phyloP scores from a whole-genome alignment of 2,888 invertebrate genomes.

The Ornithoptera alexandrae region DNA sequence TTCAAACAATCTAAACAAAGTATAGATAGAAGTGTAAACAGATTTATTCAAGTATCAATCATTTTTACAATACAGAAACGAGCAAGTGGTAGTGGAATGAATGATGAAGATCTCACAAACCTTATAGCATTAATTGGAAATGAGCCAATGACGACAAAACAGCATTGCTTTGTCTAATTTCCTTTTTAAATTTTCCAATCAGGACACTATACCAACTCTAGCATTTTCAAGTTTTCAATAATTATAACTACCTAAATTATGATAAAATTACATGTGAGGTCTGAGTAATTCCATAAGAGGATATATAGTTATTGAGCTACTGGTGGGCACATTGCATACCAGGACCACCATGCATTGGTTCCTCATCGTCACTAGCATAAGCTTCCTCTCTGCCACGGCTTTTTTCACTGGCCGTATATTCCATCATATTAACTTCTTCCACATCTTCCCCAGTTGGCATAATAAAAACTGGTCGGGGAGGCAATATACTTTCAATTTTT shows the following conservation, averaged over 20 bases:
- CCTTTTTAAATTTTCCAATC: conserved; percentile 13
- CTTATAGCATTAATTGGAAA: conserved; percentile 18
- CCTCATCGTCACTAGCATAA: conserved; percentile 84
- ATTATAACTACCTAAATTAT: conserved; percentile 58
- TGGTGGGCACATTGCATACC: conserved; percentile 91
- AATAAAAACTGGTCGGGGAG: conserved; percentile 83
- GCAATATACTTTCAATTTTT: conserved; percentile 86
- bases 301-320: conserved; percentile 74
- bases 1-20: conserved; percentile 18
- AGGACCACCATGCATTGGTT: conserved; percentile 77
- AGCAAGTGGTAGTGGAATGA: conserved; percentile 39
- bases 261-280: conserved; percentile 69
- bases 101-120: conserved; percentile 33
- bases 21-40: conserved; percentile 20
- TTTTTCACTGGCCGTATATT: conserved; percentile 83
- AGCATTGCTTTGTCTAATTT: conserved; percentile 12
- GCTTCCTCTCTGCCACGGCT: conserved; percentile 82
- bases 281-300: conserved; percentile 56
- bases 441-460: conserved; percentile 90
- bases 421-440: conserved; percentile 91
- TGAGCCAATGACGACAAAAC: background rate
- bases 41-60: conserved; percentile 3
- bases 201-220: conserved; percentile 38
- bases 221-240: conserved; percentile 46
- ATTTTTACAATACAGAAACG: conserved; percentile 26